Conservation (phyloP, 1,140 invertebrate genomes). For the Bicyclus anynana region DNA sequence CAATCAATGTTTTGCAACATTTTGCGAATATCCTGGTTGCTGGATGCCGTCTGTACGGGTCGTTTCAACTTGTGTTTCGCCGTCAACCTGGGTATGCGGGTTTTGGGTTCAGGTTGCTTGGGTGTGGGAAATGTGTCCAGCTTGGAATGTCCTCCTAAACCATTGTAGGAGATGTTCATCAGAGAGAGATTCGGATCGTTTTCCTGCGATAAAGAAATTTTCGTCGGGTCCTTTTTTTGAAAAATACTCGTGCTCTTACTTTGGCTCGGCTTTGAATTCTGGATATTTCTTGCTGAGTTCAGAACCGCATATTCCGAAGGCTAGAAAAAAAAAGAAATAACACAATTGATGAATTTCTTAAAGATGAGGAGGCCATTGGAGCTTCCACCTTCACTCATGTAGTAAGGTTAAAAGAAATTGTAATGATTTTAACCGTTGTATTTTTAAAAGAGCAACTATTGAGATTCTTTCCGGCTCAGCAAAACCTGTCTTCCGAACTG, state of each 20-base stretch:
- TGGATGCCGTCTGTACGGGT: constrained; percentile 23
- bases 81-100: constrained; percentile 40
- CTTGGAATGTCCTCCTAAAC: constrained; percentile 65
- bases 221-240: constrained; percentile 39
- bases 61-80: constrained; percentile 51
- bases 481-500: too few species aligned
- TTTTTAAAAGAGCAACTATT: too few species aligned
- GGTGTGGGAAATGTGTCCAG: constrained; percentile 53
- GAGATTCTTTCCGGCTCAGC: too few species aligned
- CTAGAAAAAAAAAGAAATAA: constrained; percentile 32
- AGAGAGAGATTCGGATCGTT: constrained; percentile 28
- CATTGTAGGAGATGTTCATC: constrained; percentile 53
- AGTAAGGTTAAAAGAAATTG: too few species aligned
- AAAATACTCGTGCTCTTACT: constrained; percentile 44
- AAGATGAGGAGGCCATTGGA: too few species aligned
- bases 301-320: constrained; percentile 50
- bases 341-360: too few species aligned
- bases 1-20: background rate
- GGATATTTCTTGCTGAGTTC: constrained; percentile 33
- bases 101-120: constrained; percentile 32
- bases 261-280: constrained; percentile 11
- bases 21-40: background rate
- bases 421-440: too few species aligned
- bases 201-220: constrained; percentile 29
- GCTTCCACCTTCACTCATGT: too few species aligned